Base-by-base conservation (phyloP, 2,113 vertebrate genomes). In the Ictalurus punctatus region DNA sequence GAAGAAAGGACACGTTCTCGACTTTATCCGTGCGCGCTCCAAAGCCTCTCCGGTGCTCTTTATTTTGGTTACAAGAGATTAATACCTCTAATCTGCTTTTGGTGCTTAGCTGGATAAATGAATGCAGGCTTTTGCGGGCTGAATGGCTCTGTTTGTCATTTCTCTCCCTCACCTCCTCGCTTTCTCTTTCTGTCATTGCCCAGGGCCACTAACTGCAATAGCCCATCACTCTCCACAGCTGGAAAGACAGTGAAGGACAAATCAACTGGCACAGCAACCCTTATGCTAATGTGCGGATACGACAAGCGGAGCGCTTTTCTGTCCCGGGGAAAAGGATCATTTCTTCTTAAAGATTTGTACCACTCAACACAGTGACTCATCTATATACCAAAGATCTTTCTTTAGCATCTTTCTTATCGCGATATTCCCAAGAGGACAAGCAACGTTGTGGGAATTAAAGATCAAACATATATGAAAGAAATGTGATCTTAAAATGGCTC, bases 1-100 rank as follows among this genome's bases (percentile, higher is more conserved):
- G 74, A 48, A 83, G 67, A 89, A 79, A 88, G 85, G 91, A 90
- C 89, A 87, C 78, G 56, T 67, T 82, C 86, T 82, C 30, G 67
- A 59, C 87, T 82, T 87, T 87, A 90, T 13, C 85, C 37, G 27
- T 27, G 23, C 74, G 56, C 52, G 52, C 61, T 19, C 30, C 69
- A 86, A 56, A 63, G 63, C 59, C 82, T 78, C 69, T 79, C 78
- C 3, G 44, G 25, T 67, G 59, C 90, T 58, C 79, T 91, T 89
- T 89, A 91, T 90, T 87, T 92, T 86, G 89, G 90, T 89, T 90
- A 87, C 86, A 85, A 85, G 71, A 89, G 89, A 91, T 90, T 89
- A 92, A 90, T 91, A 87, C 54, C 21, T 69, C 78, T 90, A 90
- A 91, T 90, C 90, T 90, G 87, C 83, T 91, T 80, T 87, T 48